phyloP scores from a whole-genome alignment of 2,888 invertebrate species.

The Romanomermis culicivorax region DNA sequence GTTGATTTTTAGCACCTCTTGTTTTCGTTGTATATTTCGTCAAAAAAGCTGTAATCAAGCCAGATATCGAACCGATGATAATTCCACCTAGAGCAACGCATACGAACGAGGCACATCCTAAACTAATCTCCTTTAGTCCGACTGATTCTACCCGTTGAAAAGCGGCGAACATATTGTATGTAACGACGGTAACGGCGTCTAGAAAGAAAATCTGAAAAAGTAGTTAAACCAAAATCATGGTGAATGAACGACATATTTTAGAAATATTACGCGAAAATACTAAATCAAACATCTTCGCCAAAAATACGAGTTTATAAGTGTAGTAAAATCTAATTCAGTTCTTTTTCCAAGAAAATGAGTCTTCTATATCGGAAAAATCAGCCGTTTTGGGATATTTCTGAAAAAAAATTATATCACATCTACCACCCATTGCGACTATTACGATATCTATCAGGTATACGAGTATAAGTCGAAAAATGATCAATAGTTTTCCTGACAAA shows the following conservation, averaged over 20 bases:
- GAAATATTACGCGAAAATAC: neutral
- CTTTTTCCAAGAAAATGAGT: too few relatives aligned
- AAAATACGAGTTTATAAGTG: too few relatives aligned
- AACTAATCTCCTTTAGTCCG: conserved; percentile 21
- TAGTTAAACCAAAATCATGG: too few relatives aligned
- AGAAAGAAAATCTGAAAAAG: too few relatives aligned
- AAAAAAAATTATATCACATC: too few relatives aligned
- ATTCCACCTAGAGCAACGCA: conserved; percentile 36
- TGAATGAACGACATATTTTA: neutral
- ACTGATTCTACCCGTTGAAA: conserved; percentile 26
- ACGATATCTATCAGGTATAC: too few relatives aligned
- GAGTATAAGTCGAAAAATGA: too few relatives aligned
- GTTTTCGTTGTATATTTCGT: conserved; percentile 29
- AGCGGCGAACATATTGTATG: conserved; percentile 36
- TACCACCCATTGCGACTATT: too few relatives aligned
- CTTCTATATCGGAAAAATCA: too few relatives aligned
- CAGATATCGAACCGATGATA: conserved; percentile 34
- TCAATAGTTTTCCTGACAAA: too few relatives aligned
- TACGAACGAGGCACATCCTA: conserved; percentile 36
- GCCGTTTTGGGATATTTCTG: too few relatives aligned
- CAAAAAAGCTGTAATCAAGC: conserved; percentile 33
- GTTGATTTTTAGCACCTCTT: conserved; percentile 17
- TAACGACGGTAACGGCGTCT: conserved; percentile 39
- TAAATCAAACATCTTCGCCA: neutral
- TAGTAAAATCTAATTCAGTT: too few relatives aligned